Base-by-base conservation (phyloP, 2,797 vertebrate species). In the Microhierax caerulescens region DNA sequence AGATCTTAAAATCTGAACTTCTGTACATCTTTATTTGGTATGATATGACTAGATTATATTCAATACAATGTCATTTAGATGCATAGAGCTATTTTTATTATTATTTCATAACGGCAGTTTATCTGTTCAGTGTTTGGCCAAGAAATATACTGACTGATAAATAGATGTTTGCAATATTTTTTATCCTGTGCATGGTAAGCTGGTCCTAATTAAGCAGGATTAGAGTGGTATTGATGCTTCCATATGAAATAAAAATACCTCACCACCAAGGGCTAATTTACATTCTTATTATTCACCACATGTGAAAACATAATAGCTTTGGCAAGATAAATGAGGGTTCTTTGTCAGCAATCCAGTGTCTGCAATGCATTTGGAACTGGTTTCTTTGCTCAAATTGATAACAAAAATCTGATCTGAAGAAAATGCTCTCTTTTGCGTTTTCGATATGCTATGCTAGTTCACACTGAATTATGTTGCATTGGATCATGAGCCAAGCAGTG, bases 191-290 rank as follows among this genome's bases (percentile, higher is more conserved):
- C 85, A 57, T 93, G 51, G 65, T 69, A 96, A 97, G 96, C 96
- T 97, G 51, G 74, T 96, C 74, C 76, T 93, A 98, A 97, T 97
- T 97, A 97, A 76, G 48, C 43, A 94, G 54, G 50, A 97, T 97
- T 97, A 97, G 75, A 96, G 68, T 77, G 39, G 73, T 91, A 89
- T 84, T 96, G 75, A 95, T 90, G 37, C 50, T 96, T 98, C 60
- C n/a, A 85, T 61, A 39, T 89, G 80, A 97, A 98, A 96, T 95
- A 83, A 88, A 96, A 93, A 87, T 64, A 1, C 3, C 21, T 88
- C 18, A 74, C 48, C 59, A 91, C 30, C 48, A 83, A 92, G 70
- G 77, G 37, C 82, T 83, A 91, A 97, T 97, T 97, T 96, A 64
- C 54, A 74, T 94, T 95, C 85, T 94, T 94, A 90, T 91, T 97